Evolutionary conservation across 2,797 vertebrate species (phyloP), one percentile per base, ranked within the genome.

Genomic region (Cryptoprocta ferox): DNA sequence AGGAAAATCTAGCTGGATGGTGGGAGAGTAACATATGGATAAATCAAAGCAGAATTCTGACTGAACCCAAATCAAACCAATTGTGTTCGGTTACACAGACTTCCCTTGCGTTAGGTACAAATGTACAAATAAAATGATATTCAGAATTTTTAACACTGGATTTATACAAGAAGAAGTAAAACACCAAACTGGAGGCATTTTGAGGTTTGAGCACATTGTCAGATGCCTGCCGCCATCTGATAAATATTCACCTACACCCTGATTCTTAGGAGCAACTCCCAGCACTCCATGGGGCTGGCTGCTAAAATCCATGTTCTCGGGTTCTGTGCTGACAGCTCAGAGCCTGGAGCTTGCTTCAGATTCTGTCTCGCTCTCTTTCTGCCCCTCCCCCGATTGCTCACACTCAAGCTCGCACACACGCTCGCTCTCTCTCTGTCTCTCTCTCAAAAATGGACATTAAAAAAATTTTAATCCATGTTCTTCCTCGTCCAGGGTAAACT

Each of bases 21-120:
- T 65, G 80, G 48, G 85, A 85, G 87, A 96, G 86, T 15, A 93
- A 50, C 65, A 79, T 37, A 45, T 61, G n/a, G 75, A 68, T 84
- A 93, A 80, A 97, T 80, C 50, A 37, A 76, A 42, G 39, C 91
- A 86, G 13, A 48, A 30, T 26, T 89, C 79, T 59, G 48, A 96
- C 50, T 48, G 14, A 91, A 90, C 15, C 45, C 42, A 94, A 95
- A 96, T 84, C 37, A 95, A 96, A 94, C 92, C 88, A 94, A 11
- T 89, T 35, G 85, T 70, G 6, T 61, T 79, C 93, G 50, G n/a
- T 39, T 91, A 21, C n/a, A 68, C n/a, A 92, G 19, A 68, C 12
- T 76, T 94, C 12, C 28, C 35, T 45, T 68, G 30, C 53, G 42
- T 18, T 50, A 21, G 32, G 56, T 89, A 45, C 24, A 95, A 93